Percentiles rank a stretch among this genome's conserved stretches.
These are phyloP conservation scores for Crotalus viridis DNA, from an alignment of 2,113 vertebrate genomes.

Conservation along the genomic window DNA sequence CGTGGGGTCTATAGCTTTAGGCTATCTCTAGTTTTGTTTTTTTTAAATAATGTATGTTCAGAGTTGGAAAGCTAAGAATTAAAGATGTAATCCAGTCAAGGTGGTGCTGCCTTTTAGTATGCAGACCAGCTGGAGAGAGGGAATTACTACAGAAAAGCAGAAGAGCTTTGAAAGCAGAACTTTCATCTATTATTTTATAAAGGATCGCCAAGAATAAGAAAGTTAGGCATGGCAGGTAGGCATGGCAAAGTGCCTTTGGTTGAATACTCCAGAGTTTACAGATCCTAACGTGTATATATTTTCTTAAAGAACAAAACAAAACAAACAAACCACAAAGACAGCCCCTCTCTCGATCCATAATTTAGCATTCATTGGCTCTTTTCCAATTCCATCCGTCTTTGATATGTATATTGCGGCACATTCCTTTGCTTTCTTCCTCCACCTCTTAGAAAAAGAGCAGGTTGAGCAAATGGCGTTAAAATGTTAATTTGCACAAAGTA, in stretches of 20 bases:
- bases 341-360: constrained; percentile 64
- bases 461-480: constrained; percentile 70
- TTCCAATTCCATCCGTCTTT: constrained; percentile 64
- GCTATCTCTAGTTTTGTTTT: no score
- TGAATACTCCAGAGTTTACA: constrained; percentile 71
- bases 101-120: constrained; percentile 74
- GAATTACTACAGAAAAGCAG: constrained; percentile 62
- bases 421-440: constrained; percentile 53
- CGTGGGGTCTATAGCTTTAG: not conserved
- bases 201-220: constrained; percentile 65
- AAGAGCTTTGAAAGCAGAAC: constrained; percentile 62
- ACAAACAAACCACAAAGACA: constrained; percentile 50
- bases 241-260: constrained; percentile 60
- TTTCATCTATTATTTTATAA: constrained; percentile 74
- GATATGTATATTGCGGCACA: constrained; percentile 70
- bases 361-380: constrained; percentile 71
- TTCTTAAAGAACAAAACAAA: not conserved
- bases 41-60: constrained; percentile 41
- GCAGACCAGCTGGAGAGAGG: constrained; percentile 68
- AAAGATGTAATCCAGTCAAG: constrained; percentile 62
- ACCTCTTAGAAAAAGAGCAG: constrained; percentile 62
- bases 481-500: constrained; percentile 72
- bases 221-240: constrained; percentile 56
- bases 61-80: constrained; percentile 14
- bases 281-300: constrained; percentile 54